These are phyloP conservation scores for Sitophilus oryzae DNA, from an alignment of 1,140 invertebrate species.

Conservation along the genomic window DNA sequence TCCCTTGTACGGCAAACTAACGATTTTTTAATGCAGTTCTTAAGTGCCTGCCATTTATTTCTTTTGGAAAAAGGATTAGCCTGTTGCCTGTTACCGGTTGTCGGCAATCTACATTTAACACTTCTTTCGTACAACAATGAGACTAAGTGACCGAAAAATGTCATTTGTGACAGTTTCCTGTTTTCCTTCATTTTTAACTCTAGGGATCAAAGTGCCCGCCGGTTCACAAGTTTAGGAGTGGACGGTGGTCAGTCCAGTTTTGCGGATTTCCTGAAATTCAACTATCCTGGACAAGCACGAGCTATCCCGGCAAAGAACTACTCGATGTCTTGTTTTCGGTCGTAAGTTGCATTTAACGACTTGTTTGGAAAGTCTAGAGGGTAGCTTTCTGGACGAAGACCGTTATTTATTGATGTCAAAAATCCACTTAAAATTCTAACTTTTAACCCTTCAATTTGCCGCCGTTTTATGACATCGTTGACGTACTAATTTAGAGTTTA, in stretches of 20 bases:
- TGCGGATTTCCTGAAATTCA: slow-evolving; percentile 4
- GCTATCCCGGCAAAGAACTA: background rate
- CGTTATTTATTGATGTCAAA: background rate
- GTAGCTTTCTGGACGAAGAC: background rate
- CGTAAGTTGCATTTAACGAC: background rate
- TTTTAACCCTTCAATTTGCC: too few relatives aligned
- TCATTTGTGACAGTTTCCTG: background rate
- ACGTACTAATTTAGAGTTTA: too few relatives aligned
- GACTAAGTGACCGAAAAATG: background rate
- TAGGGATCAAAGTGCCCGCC: background rate
- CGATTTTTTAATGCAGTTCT: background rate
- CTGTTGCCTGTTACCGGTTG: too few relatives aligned
- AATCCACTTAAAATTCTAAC: too few relatives aligned
- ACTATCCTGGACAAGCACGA: background rate
- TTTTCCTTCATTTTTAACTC: background rate
- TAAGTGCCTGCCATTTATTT: too few relatives aligned
- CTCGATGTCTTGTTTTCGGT: background rate
- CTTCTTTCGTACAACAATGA: background rate
- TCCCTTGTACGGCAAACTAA: too few relatives aligned
- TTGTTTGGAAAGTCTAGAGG: background rate
- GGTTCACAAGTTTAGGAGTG: slow-evolving; percentile 1
- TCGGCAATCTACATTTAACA: too few relatives aligned
- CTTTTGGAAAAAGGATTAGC: too few relatives aligned
- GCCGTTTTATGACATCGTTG: too few relatives aligned
- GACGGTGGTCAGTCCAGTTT: background rate